Base-by-base conservation (phyloP, 2,113 vertebrate genomes). In the Syngnathoides biaculeatus region DNA sequence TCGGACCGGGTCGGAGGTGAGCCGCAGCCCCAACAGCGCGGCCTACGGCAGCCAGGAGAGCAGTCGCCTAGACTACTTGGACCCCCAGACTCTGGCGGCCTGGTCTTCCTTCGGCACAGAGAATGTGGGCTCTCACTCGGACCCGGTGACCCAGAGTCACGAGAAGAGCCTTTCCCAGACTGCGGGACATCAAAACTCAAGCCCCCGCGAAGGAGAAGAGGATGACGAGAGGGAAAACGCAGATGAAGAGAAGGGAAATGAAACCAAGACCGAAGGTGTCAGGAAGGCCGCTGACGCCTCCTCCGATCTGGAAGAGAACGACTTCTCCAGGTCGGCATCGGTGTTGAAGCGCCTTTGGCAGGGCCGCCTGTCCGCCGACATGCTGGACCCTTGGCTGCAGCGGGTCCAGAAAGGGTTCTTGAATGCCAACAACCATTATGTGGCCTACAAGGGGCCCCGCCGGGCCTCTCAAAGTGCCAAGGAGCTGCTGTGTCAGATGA, bases 381-480 rank as follows among this genome's bases (percentile, higher is more conserved):
- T 98, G 95, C 87, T 99, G 73, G 94, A 89, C 61, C 95, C 94
- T 39, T 94, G 95, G 24, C 90, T 99, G 79, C 95, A 97, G 89
- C 95, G 91, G 35, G 95, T 96, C 42, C 94, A 94, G 92, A 93
- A 92, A 75, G 94, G 96, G 74, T 99, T 98, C 64, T 75, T 98
- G 78, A 92, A 77, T 10, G 87, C 92, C 84, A 98, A 99, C 90
- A 98, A 97, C 77, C 95, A 98, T 30, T 92, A 91, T 0, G 97
- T 98, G 65, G 87, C 85, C 72, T 98, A 94, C 88, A 90, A 73
- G 48, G 93, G 95, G 19, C 88, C 73, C 22, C 91, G 92, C 39
- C 84, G 73, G 27, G 65, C 72, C 0, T 10, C 71, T 24, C 82
- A 88, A 69, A 92, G 85, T 55, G 79, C 91, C 20, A 84, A 90